Evolutionary conservation across 1,140 invertebrate genomes (phyloP), one percentile per base, ranked within the genome.

Genomic region (Drosophila rhopaloa): DNA sequence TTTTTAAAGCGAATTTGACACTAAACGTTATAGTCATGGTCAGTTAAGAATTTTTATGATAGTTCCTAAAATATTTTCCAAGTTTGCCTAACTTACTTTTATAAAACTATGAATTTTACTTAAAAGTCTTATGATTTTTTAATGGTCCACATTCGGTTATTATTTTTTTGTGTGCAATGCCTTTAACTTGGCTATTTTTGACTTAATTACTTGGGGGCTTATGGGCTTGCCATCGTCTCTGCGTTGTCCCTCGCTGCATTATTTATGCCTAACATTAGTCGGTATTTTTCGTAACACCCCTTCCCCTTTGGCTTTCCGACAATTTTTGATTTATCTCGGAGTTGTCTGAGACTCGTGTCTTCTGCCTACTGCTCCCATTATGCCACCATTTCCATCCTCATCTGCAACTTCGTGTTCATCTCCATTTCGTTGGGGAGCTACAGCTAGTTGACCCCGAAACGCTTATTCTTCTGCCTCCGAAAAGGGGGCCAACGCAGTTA

Each of bases 401-500:
- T 41, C 60, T 53, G 44, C 19, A 47, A 63, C 32, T 60, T 57
- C 47, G 56, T 50, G 71, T 37, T 76, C 55, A 78, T 81, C 79
- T 85, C 48, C 78, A 81, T 81, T 75, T 79, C 82, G 60, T 78
- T 63, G 56, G 53, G 53, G 51, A 65, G 58, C 38, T 56, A 73
- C 83, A 89, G 83, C 81, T 83, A 86, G 67, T 48, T 71, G 83
- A 89, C 83, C 83, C 70, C 72, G 81, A 88, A 88, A 78, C 29
- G 65, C 55, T 54, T 57, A 57, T 75, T 57, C 61, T 66, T 63
- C 53, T 40, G 46, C 51, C 48, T 40, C 14, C 35, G 56, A 48
- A 68, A 76, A 70, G 73, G 47, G 46, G 65, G 65, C 43, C 66
- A 76, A 60, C 65, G 48, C 59, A 62, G 79, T 89, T 88, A 77